Base-by-base conservation (phyloP, 35 echinoderm and acorn worm species). In the Holothuria glaberrima region DNA sequence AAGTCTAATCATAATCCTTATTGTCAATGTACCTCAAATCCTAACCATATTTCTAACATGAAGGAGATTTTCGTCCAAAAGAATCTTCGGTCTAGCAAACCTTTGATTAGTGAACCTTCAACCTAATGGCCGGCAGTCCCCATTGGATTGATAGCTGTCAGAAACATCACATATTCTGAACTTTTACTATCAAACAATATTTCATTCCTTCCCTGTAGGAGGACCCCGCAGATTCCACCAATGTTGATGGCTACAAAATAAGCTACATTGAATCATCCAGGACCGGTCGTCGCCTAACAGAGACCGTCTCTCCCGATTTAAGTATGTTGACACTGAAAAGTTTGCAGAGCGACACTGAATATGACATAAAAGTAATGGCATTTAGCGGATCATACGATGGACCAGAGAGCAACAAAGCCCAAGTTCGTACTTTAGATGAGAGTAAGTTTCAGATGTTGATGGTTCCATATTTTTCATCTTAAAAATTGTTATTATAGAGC, bases 341-440 rank as follows among this genome's bases (percentile, higher is more conserved):
- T 30, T 68, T 86, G 35, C 29, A 86, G 36, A 38, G 59, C 2
- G 63, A 86, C 62, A 86, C 83, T 5, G 83, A 86, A 17, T 86
- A 86, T 50, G 62, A 63, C 20, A 86, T 86, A 17, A 63, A 59
- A 27, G 83, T 86, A 0, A 44, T 35, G 29, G 83, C 83, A 66
- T 86, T 66, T 59, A 86, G 59, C 2, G 83, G 83, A 44, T 18
- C 32, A 18, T 59, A 86, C 25, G 62, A 63, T 28, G 83, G 83
- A 67, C 59, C 64, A 7, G 35, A 86, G 30, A 68, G 59, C 83
- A 22, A 63, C 18, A 32, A 41, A 2, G 79, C 48, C 46, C 17
- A 86, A 41, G 83, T 86, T 33, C 83, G 62, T 14, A 86, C 83
- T 24, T 27, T 38, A 2, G 83, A 68, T 44, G 63, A 86, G 26